These are phyloP conservation scores for Chymomyza fuscimana DNA, from an alignment of 2,888 invertebrate species.

Conservation along the genomic window DNA sequence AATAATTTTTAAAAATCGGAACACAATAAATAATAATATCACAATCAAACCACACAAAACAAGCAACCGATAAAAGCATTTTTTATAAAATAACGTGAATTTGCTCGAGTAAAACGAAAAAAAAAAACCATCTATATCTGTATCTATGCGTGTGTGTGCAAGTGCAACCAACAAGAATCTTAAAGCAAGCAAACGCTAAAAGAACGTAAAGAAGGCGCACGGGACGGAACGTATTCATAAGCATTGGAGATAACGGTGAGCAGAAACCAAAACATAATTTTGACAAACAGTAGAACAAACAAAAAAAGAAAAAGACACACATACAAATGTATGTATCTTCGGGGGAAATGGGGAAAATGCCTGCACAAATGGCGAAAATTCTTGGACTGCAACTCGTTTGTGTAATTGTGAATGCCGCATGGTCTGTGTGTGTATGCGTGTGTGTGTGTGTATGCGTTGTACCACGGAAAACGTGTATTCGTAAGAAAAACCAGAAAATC, in stretches of 20 bases:
- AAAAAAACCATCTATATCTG: neutral
- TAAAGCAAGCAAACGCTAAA: neutral
- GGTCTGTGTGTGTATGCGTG: constrained; percentile 23
- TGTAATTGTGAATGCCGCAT: constrained; percentile 6
- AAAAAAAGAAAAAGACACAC: neutral
- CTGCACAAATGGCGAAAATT: constrained; percentile 44
- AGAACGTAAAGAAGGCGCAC: no score
- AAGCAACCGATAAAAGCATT: constrained; percentile 22
- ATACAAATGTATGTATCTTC: constrained; percentile 20
- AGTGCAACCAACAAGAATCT: neutral
- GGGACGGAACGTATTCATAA: no score
- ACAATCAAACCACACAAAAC: constrained; percentile 27
- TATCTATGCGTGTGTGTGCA: neutral
- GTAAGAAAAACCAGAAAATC: constrained; percentile 76
- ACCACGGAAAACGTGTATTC: constrained; percentile 66
- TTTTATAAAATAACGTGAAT: neutral
- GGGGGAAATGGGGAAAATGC: constrained; percentile 35
- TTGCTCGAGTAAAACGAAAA: neutral
- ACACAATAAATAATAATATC: constrained; percentile 45
- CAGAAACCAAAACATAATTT: constrained; percentile 1
- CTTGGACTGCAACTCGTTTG: constrained; percentile 59
- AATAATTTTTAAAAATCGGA: constrained; percentile 54
- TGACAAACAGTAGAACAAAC: neutral
- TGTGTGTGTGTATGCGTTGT: constrained; percentile 40
- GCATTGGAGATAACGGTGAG: constrained; percentile 34